phyloP scores from a whole-genome alignment of 1,140 invertebrate genomes.

The Conopomorpha cramerella region DNA sequence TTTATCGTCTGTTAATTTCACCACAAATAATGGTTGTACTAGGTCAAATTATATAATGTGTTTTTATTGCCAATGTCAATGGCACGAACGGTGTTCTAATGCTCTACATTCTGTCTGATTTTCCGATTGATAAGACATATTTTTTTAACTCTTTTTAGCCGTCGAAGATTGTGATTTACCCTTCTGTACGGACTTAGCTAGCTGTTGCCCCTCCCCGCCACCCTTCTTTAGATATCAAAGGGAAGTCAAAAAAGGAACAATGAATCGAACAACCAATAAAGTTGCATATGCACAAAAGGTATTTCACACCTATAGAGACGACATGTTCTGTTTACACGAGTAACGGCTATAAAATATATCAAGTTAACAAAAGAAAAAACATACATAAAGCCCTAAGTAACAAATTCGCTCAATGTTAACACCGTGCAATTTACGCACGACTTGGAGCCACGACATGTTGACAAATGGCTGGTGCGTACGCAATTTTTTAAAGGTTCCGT shows the following conservation, averaged over 20 bases:
- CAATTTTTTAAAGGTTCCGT: too few species aligned
- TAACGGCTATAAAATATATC: slow-evolving; percentile 49
- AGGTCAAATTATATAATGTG: slow-evolving; percentile 42
- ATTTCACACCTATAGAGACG: slow-evolving; percentile 45
- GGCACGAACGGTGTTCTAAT: slow-evolving; percentile 24
- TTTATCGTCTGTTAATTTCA: slow-evolving; percentile 61
- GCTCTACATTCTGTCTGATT: slow-evolving; percentile 12
- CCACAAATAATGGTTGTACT: slow-evolving; percentile 55
- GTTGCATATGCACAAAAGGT: slow-evolving; percentile 26
- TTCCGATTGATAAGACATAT: too few species aligned
- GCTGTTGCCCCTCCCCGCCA: too few species aligned
- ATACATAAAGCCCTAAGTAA: slow-evolving; percentile 40
- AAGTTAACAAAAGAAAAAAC: slow-evolving; percentile 46
- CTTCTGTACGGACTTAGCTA: too few species aligned
- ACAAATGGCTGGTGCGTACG: too few species aligned
- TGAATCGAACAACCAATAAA: slow-evolving; percentile 42
- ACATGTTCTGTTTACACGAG: slow-evolving; percentile 54
- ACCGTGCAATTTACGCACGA: too few species aligned
- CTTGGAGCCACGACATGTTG: too few species aligned
- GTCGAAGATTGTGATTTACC: too few species aligned
- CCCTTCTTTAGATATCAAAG: too few species aligned
- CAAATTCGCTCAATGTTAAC: too few species aligned
- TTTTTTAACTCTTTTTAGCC: too few species aligned
- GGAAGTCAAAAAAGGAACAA: slow-evolving; percentile 39
- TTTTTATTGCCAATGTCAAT: slow-evolving; percentile 30